phyloP scores from a whole-genome alignment of 2,888 invertebrate species.

The Tuberolachnus salignus region DNA sequence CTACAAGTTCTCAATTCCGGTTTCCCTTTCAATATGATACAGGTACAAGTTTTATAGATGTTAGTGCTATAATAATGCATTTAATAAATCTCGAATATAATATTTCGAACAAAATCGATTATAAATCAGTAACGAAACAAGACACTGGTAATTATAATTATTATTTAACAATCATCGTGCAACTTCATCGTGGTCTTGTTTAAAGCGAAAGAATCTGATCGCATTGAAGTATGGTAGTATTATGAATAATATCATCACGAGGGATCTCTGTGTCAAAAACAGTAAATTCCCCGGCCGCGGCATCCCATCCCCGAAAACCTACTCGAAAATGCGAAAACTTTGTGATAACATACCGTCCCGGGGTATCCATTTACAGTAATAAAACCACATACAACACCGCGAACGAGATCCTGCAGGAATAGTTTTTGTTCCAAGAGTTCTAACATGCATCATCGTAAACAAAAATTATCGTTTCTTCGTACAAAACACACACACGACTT shows the following conservation, averaged over 20 bases:
- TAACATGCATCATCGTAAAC: conserved; percentile 10
- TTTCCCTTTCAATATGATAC: too few species aligned
- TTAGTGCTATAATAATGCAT: too few species aligned
- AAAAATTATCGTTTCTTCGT: conserved; percentile 13
- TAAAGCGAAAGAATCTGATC: not conserved
- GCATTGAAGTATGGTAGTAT: not conserved
- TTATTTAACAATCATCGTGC: not conserved
- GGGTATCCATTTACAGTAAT: conserved; percentile 32
- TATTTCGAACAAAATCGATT: too few species aligned
- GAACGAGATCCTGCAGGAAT: conserved; percentile 14
- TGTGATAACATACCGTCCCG: conserved; percentile 22
- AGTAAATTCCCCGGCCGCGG: not conserved
- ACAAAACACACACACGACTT: not conserved
- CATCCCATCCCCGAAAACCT: not conserved
- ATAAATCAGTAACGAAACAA: too few species aligned
- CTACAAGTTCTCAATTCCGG: too few species aligned
- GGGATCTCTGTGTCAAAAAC: conserved; percentile 18
- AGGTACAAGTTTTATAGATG: too few species aligned
- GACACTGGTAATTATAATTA: too few species aligned
- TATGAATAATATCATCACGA: conserved; percentile 24
- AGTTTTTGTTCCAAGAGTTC: conserved; percentile 10
- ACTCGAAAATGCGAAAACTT: conserved; percentile 44
- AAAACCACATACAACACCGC: conserved; percentile 6
- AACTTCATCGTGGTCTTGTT: not conserved
- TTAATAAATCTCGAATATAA: too few species aligned